phyloP scores from a whole-genome alignment of 1,140 invertebrate genomes.

The Pemphigus obesinymphae region DNA sequence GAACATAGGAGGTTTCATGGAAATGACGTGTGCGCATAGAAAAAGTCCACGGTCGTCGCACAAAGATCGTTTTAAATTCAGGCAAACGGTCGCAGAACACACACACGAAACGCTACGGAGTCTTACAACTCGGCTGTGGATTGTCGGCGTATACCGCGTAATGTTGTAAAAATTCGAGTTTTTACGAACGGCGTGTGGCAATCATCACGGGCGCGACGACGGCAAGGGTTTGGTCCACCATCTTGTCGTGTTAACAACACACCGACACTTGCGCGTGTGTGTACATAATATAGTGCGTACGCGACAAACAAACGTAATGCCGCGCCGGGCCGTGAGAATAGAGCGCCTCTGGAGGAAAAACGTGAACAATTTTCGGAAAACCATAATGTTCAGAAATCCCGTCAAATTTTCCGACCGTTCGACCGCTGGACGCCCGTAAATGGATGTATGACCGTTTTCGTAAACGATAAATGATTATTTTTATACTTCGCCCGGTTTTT shows the following conservation, averaged over 20 bases:
- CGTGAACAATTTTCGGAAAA: not conserved
- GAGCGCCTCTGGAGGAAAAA: slow-evolving; percentile 5
- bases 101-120: not conserved
- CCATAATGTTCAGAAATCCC: not conserved
- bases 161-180: no score
- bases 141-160: not conserved
- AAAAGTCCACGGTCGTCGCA: not conserved
- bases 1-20: slow-evolving; percentile 36
- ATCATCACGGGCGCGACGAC: not conserved
- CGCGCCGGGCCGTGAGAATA: not conserved
- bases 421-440: not conserved
- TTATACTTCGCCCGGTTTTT: not conserved
- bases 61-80: not conserved
- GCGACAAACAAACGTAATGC: not conserved
- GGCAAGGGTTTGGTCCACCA: slow-evolving; percentile 7
- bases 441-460: not conserved
- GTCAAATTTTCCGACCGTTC: not conserved
- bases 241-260: slow-evolving; percentile 25
- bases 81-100: not conserved
- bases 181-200: no score
- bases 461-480: no score
- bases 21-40: slow-evolving; percentile 30
- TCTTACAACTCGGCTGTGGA: no score
- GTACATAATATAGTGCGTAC: not conserved
- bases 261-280: not conserved